Percentiles rank a stretch among this genome's conserved stretches.
Conservation (phyloP, 2,113 vertebrate species). For the Motacilla alba region DNA sequence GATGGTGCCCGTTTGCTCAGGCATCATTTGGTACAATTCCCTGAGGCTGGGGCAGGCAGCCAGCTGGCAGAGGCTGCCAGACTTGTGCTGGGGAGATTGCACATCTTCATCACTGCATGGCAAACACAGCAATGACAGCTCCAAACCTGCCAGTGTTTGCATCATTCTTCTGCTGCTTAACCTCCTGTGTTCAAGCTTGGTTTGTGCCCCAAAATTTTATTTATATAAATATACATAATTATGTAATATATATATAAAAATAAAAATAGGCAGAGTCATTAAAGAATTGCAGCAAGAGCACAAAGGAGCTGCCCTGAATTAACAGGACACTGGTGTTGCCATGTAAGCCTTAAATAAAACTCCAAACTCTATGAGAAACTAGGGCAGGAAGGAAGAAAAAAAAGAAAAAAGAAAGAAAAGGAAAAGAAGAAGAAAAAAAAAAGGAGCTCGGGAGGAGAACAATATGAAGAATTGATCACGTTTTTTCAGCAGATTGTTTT, state of each 20-base stretch:
- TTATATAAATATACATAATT: not conserved
- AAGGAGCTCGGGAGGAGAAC: not conserved
- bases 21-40: constrained; percentile 70
- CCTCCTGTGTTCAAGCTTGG: not conserved
- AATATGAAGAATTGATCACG: not conserved
- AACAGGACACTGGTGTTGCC: not conserved
- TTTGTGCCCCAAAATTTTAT: not conserved
- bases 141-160: not conserved
- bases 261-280: not conserved
- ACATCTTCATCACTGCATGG: constrained; percentile 24
- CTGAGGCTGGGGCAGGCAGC: constrained; percentile 59
- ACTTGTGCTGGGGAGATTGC: constrained; percentile 20
- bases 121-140: constrained; percentile 20
- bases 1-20: constrained; percentile 82
- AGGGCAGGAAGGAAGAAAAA: not conserved
- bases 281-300: not conserved
- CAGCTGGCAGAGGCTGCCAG: constrained; percentile 60
- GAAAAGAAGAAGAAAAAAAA: not conserved
- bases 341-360: not conserved
- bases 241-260: not conserved
- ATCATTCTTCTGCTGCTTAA: constrained; percentile 10
- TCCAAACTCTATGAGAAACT: not conserved
- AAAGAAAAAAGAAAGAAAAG: not conserved
- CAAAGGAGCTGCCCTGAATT: not conserved
- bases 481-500: not conserved